phyloP scores from a whole-genome alignment of 2,888 invertebrate genomes.

The Lottia gigantea region DNA sequence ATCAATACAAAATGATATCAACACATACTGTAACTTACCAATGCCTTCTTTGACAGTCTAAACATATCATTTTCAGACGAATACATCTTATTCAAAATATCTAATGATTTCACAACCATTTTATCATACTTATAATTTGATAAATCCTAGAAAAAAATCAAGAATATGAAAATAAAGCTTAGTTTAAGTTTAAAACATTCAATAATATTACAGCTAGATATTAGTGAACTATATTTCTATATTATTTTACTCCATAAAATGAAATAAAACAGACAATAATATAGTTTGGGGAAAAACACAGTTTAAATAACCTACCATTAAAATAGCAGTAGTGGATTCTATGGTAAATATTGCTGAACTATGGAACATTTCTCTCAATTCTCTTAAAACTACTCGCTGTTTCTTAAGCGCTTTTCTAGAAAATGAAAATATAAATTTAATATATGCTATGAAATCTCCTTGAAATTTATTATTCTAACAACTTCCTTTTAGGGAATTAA shows the following conservation, averaged over 20 bases:
- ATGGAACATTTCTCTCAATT: slow-evolving; percentile 63
- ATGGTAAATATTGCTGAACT: slow-evolving; percentile 63
- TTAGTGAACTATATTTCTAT: no score
- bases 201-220: no score
- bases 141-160: slow-evolving; percentile 54
- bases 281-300: no score
- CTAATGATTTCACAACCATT: slow-evolving; percentile 65
- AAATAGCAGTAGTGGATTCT: slow-evolving; percentile 57
- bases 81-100: slow-evolving; percentile 66
- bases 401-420: slow-evolving; percentile 56
- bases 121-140: slow-evolving; percentile 66
- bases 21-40: slow-evolving; percentile 41
- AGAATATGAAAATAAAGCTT: neutral
- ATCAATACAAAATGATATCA: neutral
- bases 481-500: no score
- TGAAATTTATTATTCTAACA: no score
- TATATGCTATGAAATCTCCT: no score
- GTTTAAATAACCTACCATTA: slow-evolving; percentile 45
- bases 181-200: no score
- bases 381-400: slow-evolving; percentile 58
- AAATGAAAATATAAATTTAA: slow-evolving; percentile 1
- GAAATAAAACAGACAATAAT: no score
- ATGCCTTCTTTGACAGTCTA: slow-evolving; percentile 59
- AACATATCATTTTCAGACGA: slow-evolving; percentile 67
- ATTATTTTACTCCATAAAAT: no score